These are phyloP conservation scores for Ostrea edulis DNA, from an alignment of 1,140 invertebrate genomes.

Conservation along the genomic window DNA sequence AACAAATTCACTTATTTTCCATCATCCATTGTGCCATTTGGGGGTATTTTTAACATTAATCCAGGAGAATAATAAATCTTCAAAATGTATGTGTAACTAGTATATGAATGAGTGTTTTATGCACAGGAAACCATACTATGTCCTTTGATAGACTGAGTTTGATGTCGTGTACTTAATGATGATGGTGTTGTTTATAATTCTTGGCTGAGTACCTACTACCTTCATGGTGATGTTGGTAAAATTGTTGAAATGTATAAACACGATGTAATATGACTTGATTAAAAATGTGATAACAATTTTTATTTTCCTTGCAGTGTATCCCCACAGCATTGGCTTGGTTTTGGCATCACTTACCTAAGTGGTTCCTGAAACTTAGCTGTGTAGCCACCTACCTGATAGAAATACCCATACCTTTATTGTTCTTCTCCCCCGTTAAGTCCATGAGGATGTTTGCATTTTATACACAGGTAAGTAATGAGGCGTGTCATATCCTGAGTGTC, in stretches of 20 bases:
- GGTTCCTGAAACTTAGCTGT: constrained; percentile 85
- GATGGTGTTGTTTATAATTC: no score
- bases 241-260: not conserved
- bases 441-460: constrained; percentile 85
- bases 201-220: no score
- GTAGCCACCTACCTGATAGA: constrained; percentile 85
- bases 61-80: no score
- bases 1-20: no score
- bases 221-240: not conserved
- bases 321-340: constrained; percentile 79
- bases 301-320: constrained; percentile 75
- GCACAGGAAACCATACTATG: no score
- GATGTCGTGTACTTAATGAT: no score
- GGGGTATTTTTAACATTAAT: no score
- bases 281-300: not conserved
- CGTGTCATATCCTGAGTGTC: no score
- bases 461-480: constrained; percentile 82
- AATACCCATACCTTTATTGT: constrained; percentile 87
- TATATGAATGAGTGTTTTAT: no score
- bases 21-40: no score
- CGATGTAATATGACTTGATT: not conserved
- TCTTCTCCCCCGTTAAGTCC: constrained; percentile 87
- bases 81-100: no score
- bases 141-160: no score
- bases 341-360: constrained; percentile 75